Evolutionary conservation across 2,888 invertebrate genomes (phyloP).

Genomic region (Slavum lentiscoides): DNA sequence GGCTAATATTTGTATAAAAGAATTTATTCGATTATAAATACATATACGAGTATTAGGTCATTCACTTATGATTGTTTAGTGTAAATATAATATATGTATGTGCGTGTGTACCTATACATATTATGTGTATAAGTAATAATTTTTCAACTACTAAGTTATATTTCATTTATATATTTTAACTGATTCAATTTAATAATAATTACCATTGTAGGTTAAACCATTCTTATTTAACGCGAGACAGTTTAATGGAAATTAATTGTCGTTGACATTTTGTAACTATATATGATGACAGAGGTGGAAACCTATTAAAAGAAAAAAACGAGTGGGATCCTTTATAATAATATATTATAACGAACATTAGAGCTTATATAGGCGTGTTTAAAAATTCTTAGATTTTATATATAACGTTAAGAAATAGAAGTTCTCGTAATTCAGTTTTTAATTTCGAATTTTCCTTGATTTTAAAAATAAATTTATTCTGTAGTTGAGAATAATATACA

Average conservation of each 20-base stretch:
- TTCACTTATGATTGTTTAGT: neutral
- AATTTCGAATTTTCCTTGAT: no score
- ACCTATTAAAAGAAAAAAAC: neutral
- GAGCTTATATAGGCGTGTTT: no score
- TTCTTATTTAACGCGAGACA: neutral
- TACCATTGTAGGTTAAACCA: neutral
- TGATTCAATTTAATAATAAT: neutral
- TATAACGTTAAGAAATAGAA: no score
- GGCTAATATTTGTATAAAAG: no score
- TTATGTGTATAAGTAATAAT: neutral
- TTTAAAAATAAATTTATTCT: no score
- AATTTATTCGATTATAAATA: neutral
- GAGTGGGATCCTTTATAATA: neutral
- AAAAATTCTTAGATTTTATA: no score
- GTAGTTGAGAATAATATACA: no score
- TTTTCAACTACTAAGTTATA: neutral
- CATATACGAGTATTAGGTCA: no score
- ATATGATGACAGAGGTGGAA: neutral
- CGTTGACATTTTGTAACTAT: neutral
- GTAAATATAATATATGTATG: neutral
- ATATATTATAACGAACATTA: no score
- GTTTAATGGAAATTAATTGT: constrained; percentile 28
- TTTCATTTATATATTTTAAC: neutral
- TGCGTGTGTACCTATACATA: no score
- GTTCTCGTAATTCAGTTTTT: no score